Base-by-base conservation (phyloP, 35 echinoderm and acorn worm genomes). In the Eucidaris tribuloides region DNA sequence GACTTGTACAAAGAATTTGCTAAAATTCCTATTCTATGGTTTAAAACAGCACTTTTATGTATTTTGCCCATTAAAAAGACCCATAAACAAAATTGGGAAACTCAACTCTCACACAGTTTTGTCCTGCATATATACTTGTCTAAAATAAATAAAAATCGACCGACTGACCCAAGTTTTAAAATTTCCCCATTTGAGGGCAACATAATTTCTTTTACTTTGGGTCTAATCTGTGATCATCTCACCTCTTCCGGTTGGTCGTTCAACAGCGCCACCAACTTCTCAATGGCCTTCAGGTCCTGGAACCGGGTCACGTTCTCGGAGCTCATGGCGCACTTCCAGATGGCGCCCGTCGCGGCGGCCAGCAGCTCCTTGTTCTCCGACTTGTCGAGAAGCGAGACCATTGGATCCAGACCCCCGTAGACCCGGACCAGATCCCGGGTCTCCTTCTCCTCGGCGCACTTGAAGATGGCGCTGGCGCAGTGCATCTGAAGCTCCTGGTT, bases 251-350 rank as follows among this genome's bases (percentile, higher is more conserved):
- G 94, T 35, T 97, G 94, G 72, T 97, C 94, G 74, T 92, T 97
- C 2, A 97, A 83, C 18, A 97, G 77, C 29, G 84, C 82, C 31
- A 97, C 94, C 42, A 97, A 55, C 63, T 79, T 36, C 64, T 97
- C 94, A 55, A 97, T 97, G 38, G 94, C 90, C 59, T 97, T 97
- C 62, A 97, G 60, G n/a, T 97, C 94, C 64, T 97, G 94, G 77
- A 97, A 97, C 2, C 94, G 60, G 40, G 80, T 84, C 29, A 97
- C 94, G 79, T 97, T 97, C 76, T 97, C 94, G 1, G 94, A 41
- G 72, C 94, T 97, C 89, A 97, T 97, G 50, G 94, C 94, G 89
- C 94, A 97, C 58, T 97, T 97, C 94, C 94, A 97, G 80, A 97
- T 97, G 36, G 94, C 94, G 5, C 94, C 94, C 4, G 94, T 97